Evolutionary conservation across 2,113 vertebrate species (phyloP), one percentile per base, ranked within the genome.

Genomic region (Nibea albiflora): DNA sequence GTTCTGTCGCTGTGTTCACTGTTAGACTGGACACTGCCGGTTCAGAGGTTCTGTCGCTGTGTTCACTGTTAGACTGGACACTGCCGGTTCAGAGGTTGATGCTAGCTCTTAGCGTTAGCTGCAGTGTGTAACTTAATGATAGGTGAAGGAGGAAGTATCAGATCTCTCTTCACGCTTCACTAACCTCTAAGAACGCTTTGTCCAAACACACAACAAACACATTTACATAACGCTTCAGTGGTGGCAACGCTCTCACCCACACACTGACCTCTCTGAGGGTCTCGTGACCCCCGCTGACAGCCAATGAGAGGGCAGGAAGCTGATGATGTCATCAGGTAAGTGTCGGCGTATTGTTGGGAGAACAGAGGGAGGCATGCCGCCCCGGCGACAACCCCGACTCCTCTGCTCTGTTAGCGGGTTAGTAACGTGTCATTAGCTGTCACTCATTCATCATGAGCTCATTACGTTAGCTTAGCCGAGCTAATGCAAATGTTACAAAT

Each of bases 371-470:
- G 74, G 85, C 80, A 10, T 0, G 44, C 70, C 20, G 77, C 74
- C 81, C 31, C 44, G 7, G 11, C 11, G 72, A 88, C 74, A 81
- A n/a, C n/a, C 76, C 71, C 1, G 72, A 90, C 71, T 31, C 76
- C 63, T 11, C 50, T 44, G 3, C 1, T 0, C 57, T 39, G 76
- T 35, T 52, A 1, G 42, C 15, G 4, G 4, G 47, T 64, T 42
- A 3, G 31, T 57, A 76, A 24, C 19, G 1, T 39, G 1, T 85
- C 35, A 88, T 86, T 80, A 91, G 47, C 0, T 24, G 78, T 57
- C 65, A 61, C 20, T 76, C 74, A 44, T 0, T 10, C 0, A 54
- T 28, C 58, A 24, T 76, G 20, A 84, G 73, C 72, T 77, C 11
- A 79, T 70, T 77, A 63, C 16, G 57, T 14, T 0, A 60, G 4